Base-by-base conservation (phyloP, 2,113 vertebrate genomes). In the Microtus montanus region DNA sequence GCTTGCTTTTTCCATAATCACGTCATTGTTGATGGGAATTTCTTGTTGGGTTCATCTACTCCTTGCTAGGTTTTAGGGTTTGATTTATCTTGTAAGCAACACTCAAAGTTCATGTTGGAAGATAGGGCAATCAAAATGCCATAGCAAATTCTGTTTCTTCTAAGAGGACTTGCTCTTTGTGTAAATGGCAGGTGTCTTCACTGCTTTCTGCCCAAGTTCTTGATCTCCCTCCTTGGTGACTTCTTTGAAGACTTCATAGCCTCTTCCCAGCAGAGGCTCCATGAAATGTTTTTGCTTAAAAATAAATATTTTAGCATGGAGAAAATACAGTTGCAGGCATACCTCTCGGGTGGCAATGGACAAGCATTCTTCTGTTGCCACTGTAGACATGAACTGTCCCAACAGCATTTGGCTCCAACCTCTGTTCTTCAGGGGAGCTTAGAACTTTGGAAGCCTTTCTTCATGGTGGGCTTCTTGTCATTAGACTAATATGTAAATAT, bases 281-380 rank as follows among this genome's bases (percentile, higher is more conserved):
- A 24, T 74, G 47, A 61, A 66, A 63, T 52, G 58, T 80, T 91
- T 93, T 78, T 77, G 52, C 83, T 87, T 89, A 83, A 87, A 95
- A 38, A 87, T 52, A 63, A 88, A 20, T 84, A 66, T 80, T 63
- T 90, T 87, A 93, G 66, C 44, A 26, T 28, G 20, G 75, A 93
- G 73, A 92, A 94, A 79, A 63, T 84, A 66, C 75, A 88, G 66
- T 71, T 52, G 12, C 20, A 66, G 10, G 20, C 33, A 20, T 44
- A 33, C n/a, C 49, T 85, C 49, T 77, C 9, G 5, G 5, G 3
- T 1, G 30, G 14, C 41, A 41, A 61, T 30, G 71, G 54, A 54
- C 30, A 1, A 15, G 5, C 47, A 47, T 58, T 30, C 2, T 58
- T 30, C 2, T 33, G 4, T 20, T 13, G 2, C n/a, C 1, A 0